Evolutionary conservation across 2,888 invertebrate species (phyloP), one percentile per base, ranked within the genome.

Genomic region (Lasioglossum lativentre): DNA sequence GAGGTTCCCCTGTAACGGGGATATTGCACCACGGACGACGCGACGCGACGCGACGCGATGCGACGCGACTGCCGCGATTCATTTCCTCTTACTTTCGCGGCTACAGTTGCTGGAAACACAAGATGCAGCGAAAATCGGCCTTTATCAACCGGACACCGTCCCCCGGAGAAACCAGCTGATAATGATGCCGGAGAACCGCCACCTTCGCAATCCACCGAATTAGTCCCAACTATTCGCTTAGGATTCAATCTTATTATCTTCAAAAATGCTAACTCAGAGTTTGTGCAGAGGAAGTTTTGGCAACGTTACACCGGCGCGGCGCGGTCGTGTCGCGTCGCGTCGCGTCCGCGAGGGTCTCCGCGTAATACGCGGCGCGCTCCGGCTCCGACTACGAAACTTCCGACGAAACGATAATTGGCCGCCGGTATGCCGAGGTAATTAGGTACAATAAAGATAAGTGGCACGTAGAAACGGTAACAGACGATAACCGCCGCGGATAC

Each of bases 371-470:
- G 40, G 59, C 52, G 71, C 66, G 2, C 56, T 63, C 74, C 79
- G 74, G 2, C 56, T 63, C 74, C 79, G 74, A 82, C 72, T 85
- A 74, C 30, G 83, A 83, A 86, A 84, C 78, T 88, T 86, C 80
- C 75, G 66, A 86, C 78, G 80, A 42, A 75, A 83, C 77, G 86
- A 85, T 89, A 91, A 91, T 90, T 85, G 83, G 74, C 70, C 83
- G 76, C 75, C 78, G 76, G 84, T 84, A 89, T 75, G 72, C 84
- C 70, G 74, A 52, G 77, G 81, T 88, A 90, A 90, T 91, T 91
- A 90, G 80, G 75, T 85, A 88, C 82, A 82, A 89, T 85, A 85
- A 87, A 83, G 85, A 83, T 84, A 90, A 90, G 83, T 83, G 84
- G 82, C 71, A 80, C 75, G 75, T 77, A 40, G 83, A 68, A 86